phyloP scores from a whole-genome alignment of 2,113 vertebrate genomes.

The Motacilla tschutschensis region DNA sequence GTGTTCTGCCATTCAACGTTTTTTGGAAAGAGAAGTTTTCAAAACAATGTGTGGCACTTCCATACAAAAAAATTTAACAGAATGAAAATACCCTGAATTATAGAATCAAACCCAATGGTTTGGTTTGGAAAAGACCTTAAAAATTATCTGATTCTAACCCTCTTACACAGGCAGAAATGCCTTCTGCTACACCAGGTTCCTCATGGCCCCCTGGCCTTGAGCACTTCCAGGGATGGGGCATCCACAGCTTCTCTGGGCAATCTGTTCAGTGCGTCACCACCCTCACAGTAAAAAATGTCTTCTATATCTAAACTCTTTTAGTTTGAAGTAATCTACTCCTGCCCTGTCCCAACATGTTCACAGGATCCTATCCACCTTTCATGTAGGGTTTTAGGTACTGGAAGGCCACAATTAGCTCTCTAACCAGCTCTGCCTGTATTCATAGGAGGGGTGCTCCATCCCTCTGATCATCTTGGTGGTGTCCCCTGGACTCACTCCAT shows the following conservation, averaged over 20 bases:
- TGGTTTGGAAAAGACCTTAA: neutral
- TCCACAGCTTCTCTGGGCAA: neutral
- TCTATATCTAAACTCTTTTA: neutral
- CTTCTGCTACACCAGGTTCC: neutral
- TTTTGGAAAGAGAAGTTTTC: neutral
- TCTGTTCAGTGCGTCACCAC: neutral
- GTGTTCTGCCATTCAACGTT: accelerated
- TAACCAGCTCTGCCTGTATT: neutral
- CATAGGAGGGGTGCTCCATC: neutral
- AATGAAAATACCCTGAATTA: neutral
- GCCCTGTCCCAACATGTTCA: neutral
- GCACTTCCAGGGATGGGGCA: neutral
- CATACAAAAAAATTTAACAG: accelerated
- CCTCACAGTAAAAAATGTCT: neutral
- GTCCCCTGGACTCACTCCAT: accelerated
- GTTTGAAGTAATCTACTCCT: neutral
- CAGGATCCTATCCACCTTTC: neutral
- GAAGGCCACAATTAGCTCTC: no score
- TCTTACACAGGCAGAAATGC: neutral
- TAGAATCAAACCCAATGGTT: neutral
- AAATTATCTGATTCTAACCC: neutral
- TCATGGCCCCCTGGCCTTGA: neutral
- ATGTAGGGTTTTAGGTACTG: neutral
- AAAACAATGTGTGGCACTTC: neutral
- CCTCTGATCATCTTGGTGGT: neutral